Conservation (phyloP, 1,140 invertebrate species). For the Maniola jurtina region DNA sequence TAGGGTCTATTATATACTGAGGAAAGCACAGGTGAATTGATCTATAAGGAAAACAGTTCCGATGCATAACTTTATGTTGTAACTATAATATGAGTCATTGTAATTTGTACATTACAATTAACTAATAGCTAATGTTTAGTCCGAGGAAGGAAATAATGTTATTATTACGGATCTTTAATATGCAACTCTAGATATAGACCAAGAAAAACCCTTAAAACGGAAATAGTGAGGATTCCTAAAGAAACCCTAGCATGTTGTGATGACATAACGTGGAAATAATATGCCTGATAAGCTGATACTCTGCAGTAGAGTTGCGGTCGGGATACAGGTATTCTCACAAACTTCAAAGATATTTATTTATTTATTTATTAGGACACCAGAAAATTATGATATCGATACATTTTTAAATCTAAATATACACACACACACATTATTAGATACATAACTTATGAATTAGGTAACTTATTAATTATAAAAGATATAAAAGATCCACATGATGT, state of each 20-base stretch:
- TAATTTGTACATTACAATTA: background rate
- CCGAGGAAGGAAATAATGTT: constrained; percentile 3
- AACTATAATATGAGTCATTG: background rate
- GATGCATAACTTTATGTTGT: background rate
- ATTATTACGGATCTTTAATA: background rate
- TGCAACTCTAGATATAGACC: background rate
- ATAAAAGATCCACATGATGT: too few relatives aligned
- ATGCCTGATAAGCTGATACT: too few relatives aligned
- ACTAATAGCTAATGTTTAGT: background rate
- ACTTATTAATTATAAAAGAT: too few relatives aligned
- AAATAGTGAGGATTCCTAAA: background rate
- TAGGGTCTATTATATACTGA: background rate
- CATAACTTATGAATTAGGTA: too few relatives aligned
- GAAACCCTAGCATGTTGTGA: background rate
- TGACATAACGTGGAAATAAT: background rate
- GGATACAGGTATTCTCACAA: too few relatives aligned
- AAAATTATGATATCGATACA: too few relatives aligned
- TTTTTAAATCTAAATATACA: too few relatives aligned
- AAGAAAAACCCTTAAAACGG: background rate
- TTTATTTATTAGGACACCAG: too few relatives aligned
- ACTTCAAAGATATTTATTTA: too few relatives aligned
- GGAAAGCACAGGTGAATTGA: background rate
- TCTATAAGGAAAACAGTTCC: background rate
- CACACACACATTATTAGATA: too few relatives aligned
- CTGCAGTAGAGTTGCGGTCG: too few relatives aligned